phyloP scores from a whole-genome alignment of 2,797 vertebrate genomes.

The Neopelma chrysocephalum region DNA sequence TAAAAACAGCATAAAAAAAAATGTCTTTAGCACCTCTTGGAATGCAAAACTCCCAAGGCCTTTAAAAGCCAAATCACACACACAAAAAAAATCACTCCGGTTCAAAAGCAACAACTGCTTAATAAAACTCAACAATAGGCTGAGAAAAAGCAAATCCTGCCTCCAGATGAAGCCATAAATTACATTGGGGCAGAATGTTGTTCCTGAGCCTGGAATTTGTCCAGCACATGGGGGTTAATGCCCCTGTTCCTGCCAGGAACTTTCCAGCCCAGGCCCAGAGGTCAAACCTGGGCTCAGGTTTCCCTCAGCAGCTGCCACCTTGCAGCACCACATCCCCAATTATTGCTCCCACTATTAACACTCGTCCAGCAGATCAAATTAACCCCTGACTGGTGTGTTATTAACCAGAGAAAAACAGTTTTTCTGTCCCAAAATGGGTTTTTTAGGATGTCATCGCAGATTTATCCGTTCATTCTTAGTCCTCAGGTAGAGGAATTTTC shows the following conservation, averaged over 20 bases:
- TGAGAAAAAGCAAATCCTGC: background rate
- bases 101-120: constrained; percentile 27
- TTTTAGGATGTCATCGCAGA: background rate
- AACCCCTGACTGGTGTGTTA: background rate
- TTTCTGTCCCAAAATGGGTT: background rate
- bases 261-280: background rate
- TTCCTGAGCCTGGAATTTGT: background rate
- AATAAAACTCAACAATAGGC: background rate
- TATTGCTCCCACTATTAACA: background rate
- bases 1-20: background rate
- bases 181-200: background rate
- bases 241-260: background rate
- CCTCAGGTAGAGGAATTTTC: background rate
- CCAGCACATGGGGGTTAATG: background rate
- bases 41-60: background rate
- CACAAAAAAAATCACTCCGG: background rate
- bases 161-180: constrained; percentile 53
- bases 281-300: background rate
- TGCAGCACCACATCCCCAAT: background rate
- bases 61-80: background rate
- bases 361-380: background rate
- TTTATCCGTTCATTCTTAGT: background rate
- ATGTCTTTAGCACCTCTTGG: background rate
- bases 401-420: background rate
- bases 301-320: background rate